Evolutionary conservation across 1,140 invertebrate species (phyloP).

Genomic region (Bombus terrestris): DNA sequence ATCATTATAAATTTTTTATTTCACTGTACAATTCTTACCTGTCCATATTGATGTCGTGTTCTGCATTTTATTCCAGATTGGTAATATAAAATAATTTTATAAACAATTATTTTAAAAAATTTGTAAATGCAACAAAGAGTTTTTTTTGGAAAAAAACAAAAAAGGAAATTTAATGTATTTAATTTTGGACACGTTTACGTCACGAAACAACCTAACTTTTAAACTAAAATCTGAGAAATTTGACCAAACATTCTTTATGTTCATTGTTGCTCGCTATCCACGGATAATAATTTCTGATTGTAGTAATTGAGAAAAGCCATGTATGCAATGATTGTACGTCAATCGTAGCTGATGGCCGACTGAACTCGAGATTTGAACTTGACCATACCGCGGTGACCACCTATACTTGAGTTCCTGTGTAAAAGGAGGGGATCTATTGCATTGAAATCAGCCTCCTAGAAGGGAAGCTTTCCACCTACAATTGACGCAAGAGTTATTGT

Average conservation of each 20-base stretch:
- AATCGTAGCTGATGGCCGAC: constrained; percentile 73
- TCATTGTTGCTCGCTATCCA: constrained; percentile 4
- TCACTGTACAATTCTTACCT: constrained; percentile 56
- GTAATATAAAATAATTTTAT: neutral
- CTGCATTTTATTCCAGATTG: constrained; percentile 48
- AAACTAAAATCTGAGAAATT: neutral
- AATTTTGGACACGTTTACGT: constrained; percentile 4
- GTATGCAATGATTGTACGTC: constrained; percentile 60
- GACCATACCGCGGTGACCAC: constrained; percentile 68
- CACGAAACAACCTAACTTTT: constrained; percentile 3
- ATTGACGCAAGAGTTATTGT: constrained; percentile 25
- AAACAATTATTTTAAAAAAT: neutral
- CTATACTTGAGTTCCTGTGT: constrained; percentile 55
- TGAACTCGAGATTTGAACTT: constrained; percentile 78
- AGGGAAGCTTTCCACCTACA: constrained; percentile 35
- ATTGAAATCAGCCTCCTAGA: constrained; percentile 61
- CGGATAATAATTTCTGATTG: constrained; percentile 23
- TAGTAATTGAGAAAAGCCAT: constrained; percentile 21
- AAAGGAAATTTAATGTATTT: neutral
- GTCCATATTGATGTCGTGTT: constrained; percentile 50
- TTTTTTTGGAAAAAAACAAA: neutral
- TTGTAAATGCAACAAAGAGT: neutral
- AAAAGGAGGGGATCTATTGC: constrained; percentile 64
- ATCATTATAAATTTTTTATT: neutral
- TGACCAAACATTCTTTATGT: neutral